Base-by-base conservation (phyloP, 2,888 invertebrate genomes). In the Lochmaea crataegi region DNA sequence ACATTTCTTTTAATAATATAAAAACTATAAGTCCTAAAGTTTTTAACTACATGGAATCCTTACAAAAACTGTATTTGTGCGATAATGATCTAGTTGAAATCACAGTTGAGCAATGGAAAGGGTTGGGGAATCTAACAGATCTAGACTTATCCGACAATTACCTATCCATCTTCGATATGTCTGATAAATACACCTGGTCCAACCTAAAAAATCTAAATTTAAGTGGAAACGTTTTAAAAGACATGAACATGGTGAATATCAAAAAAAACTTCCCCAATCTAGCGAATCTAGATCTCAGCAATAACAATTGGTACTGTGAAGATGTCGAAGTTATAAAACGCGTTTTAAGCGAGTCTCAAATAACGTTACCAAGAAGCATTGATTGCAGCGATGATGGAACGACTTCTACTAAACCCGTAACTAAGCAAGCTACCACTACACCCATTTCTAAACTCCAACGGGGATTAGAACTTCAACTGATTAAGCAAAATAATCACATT, bases 71-170 rank as follows among this genome's bases (percentile, higher is more conserved):
- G 22, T 71, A 78, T 69, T 61, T 84, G 1, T 75, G 74, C 57
- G 65, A 77, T 11, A 84, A 84, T 68, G 51, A 73, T 4, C 45
- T 84, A 14, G 64, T 63, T 7, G 69, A 78, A 9, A 14, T 81
- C 11, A 74, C 74, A 32, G 68, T 77, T 0, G 77, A 81, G 18
- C 75, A 77, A 14, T 83, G 83, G 81, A 71, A 12, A 2, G 77
- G 77, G 26, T 75, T 83, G 58, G 41, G 32, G 0, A 80, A 81
- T 65, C 73, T 86, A 38, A 77, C 80, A 57, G 75, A 75, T 12
- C 70, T 86, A 10, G 82, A 84, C 74, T 73, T 86, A 22, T 82
- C 82, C n/a, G 77, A 80, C 10, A 86, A 86, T 77, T 72, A 78
- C 53, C 68, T 86, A 42, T 79, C 74, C 42, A n/a, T 76, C 53